phyloP scores from a whole-genome alignment of 2,113 vertebrate genomes.

The Azemiops feae region DNA sequence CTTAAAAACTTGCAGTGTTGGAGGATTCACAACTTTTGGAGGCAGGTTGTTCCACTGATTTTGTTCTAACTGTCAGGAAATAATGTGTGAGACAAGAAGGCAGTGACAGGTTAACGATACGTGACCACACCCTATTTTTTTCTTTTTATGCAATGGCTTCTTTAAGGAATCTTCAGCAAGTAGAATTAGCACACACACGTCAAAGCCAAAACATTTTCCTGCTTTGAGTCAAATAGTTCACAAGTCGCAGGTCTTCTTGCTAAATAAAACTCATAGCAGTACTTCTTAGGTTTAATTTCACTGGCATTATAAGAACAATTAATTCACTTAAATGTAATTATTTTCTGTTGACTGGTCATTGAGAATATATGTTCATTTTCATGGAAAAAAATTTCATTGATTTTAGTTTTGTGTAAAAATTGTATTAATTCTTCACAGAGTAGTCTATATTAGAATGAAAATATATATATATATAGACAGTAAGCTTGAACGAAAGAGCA shows the following conservation, averaged over 20 bases:
- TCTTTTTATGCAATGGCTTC: not conserved
- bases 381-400: not conserved
- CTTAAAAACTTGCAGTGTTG: no score
- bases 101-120: not conserved
- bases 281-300: not conserved
- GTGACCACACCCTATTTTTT: not conserved
- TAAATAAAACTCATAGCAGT: not conserved
- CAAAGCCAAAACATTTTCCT: not conserved
- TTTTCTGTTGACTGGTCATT: not conserved
- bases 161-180: not conserved
- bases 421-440: conserved; percentile 25
- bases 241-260: not conserved
- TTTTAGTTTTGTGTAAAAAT: not conserved
- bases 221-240: not conserved
- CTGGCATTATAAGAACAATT: not conserved
- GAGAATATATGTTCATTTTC: not conserved
- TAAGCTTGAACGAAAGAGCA: not conserved
- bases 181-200: not conserved
- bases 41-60: no score
- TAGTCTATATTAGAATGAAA: conserved; percentile 12
- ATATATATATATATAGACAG: not conserved
- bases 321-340: not conserved
- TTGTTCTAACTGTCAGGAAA: no score
- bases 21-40: no score
- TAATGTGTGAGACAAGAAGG: not conserved